Conservation (phyloP, 92 coral and sea anemone species). For the Porites evermanni region DNA sequence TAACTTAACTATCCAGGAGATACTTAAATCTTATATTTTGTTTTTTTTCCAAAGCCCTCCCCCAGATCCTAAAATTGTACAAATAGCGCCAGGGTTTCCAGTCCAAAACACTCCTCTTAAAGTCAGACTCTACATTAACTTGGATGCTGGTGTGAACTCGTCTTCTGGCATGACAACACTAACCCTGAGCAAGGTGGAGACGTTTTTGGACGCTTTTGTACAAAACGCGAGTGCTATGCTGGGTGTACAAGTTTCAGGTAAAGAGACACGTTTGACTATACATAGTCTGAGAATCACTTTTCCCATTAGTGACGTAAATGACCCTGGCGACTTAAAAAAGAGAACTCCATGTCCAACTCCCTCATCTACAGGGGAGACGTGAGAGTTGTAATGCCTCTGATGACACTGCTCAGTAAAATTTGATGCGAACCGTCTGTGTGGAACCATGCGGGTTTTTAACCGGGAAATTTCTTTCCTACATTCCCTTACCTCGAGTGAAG, state of each 20-base stretch:
- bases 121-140: conserved; percentile 5
- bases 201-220: not conserved
- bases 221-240: not conserved
- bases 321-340: no score
- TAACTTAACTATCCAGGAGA: no score
- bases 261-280: not conserved
- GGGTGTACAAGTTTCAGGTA: conserved; percentile 19
- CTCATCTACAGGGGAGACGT: no score
- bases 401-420: no score
- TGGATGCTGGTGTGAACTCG: not conserved
- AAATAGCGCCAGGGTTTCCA: not conserved
- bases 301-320: no score
- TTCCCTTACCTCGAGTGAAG: no score
- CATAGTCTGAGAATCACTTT: no score
- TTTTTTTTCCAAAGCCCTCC: not conserved
- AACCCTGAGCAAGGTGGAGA: not conserved
- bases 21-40: not conserved
- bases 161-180: not conserved
- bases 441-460: no score
- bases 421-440: no score
- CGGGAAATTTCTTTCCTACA: no score
- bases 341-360: no score
- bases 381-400: no score
- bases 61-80: not conserved
- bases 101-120: conserved; percentile 8